Percentiles rank a stretch among this genome's conserved stretches.
These are phyloP conservation scores for Emydocephalus ijimae DNA, from an alignment of 2,113 vertebrate genomes.

Conservation along the genomic window DNA sequence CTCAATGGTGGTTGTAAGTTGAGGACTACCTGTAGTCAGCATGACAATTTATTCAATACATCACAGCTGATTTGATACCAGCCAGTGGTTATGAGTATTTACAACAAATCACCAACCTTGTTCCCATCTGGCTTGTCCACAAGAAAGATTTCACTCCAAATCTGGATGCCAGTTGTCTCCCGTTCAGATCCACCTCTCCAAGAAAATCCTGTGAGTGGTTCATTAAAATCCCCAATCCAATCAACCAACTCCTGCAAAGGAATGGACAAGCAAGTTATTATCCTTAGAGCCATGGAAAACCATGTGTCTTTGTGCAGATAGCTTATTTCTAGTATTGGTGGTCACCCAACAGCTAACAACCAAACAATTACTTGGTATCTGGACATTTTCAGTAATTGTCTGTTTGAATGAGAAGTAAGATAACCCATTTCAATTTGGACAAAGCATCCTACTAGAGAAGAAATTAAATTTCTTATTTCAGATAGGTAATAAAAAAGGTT, in stretches of 20 bases:
- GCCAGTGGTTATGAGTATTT: neutral
- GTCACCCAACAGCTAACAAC: neutral
- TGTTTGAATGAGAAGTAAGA: neutral
- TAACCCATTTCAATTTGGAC: neutral
- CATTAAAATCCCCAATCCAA: constrained; percentile 89
- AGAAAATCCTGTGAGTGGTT: constrained; percentile 94
- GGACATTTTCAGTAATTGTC: neutral
- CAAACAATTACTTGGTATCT: neutral
- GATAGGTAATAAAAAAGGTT: neutral
- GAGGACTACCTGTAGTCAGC: too few relatives aligned
- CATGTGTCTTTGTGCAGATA: neutral
- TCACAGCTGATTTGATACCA: neutral
- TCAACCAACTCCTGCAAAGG: constrained; percentile 76
- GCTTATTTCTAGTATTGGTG: neutral
- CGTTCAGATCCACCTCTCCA: constrained; percentile 96
- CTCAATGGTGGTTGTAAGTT: too few relatives aligned
- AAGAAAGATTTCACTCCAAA: constrained; percentile 96
- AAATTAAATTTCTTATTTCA: neutral
- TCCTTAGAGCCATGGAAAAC: neutral
- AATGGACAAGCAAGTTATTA: neutral
- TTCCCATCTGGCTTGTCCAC: constrained; percentile 91
- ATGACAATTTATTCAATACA: neutral
- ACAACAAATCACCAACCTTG: constrained; percentile 73
- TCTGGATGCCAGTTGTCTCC: constrained; percentile 97
- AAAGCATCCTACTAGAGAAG: neutral